phyloP scores from a whole-genome alignment of 2,113 vertebrate genomes.

The Daboia siamensis region DNA sequence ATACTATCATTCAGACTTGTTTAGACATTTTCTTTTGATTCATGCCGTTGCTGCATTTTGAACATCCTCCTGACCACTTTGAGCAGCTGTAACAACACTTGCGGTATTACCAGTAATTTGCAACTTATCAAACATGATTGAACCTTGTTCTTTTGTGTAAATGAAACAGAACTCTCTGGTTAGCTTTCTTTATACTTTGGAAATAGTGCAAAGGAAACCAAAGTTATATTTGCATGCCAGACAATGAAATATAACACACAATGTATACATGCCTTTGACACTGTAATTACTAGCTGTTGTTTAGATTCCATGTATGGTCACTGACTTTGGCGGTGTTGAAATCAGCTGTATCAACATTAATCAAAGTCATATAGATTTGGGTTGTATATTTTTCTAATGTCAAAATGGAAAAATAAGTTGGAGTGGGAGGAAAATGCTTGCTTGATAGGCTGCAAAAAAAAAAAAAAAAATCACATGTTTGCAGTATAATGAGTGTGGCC shows the following conservation, averaged over 20 bases:
- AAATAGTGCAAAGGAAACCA: slow-evolving; percentile 79
- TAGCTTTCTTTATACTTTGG: slow-evolving; percentile 82
- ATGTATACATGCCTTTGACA: slow-evolving; percentile 85
- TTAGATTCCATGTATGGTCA: slow-evolving; percentile 83
- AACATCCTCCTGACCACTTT: slow-evolving; percentile 78
- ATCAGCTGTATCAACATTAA: slow-evolving; percentile 91
- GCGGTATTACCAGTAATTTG: slow-evolving; percentile 85
- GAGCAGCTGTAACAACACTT: slow-evolving; percentile 87
- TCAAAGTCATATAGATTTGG: slow-evolving; percentile 84
- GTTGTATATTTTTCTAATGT: slow-evolving; percentile 84
- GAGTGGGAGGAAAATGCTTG: slow-evolving; percentile 68
- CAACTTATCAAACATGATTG: slow-evolving; percentile 89
- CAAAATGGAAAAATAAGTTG: slow-evolving; percentile 79
- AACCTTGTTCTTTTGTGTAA: slow-evolving; percentile 86
- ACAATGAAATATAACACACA: slow-evolving; percentile 85
- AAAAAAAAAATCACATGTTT: slow-evolving; percentile 75
- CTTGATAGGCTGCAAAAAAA: slow-evolving; percentile 71
- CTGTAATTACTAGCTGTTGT: slow-evolving; percentile 84
- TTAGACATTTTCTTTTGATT: slow-evolving; percentile 80
- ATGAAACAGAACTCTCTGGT: slow-evolving; percentile 80
- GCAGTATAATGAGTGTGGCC: slow-evolving; percentile 57
- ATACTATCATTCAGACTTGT: slow-evolving; percentile 79
- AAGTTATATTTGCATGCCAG: slow-evolving; percentile 83
- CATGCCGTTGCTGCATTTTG: slow-evolving; percentile 78
- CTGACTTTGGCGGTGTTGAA: slow-evolving; percentile 78